Conservation (phyloP, 30 jellyfish, hydroid and myxozoan genomes). For the Rhopilema esculentum region DNA sequence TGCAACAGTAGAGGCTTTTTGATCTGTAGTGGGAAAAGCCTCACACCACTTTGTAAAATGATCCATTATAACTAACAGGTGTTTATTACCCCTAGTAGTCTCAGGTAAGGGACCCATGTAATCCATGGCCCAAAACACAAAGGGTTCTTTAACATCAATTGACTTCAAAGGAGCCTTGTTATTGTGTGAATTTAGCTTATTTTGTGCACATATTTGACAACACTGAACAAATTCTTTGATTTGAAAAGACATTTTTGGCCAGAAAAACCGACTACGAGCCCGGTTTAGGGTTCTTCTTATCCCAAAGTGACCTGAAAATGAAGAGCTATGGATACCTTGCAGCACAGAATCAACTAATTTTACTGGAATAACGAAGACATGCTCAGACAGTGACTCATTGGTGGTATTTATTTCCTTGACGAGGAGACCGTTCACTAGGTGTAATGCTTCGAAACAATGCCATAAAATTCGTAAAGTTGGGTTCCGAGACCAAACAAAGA, state of each 20-base stretch:
- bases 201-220: conserved; percentile 54
- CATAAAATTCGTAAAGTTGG: conserved; percentile 42
- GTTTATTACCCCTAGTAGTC: conserved; percentile 66
- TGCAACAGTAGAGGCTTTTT: conserved; percentile 61
- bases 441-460: conserved; percentile 53
- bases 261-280: conserved; percentile 33
- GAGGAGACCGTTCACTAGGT: conserved; percentile 23
- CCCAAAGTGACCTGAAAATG: conserved; percentile 65
- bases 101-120: conserved; percentile 73
- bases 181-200: neutral
- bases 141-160: conserved; percentile 58
- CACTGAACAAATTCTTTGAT: conserved; percentile 12
- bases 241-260: conserved; percentile 52
- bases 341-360: conserved; percentile 15
- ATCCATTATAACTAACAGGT: conserved; percentile 63
- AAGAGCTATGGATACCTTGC: conserved; percentile 55
- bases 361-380: conserved; percentile 48
- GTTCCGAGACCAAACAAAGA: conserved; percentile 28
- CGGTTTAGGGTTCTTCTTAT: conserved; percentile 23
- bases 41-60: conserved; percentile 72
- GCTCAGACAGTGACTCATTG: conserved; percentile 12
- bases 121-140: conserved; percentile 51
- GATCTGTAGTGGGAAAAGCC: conserved; percentile 29
- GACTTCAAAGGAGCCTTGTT: conserved; percentile 55
- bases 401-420: neutral